Evolutionary conservation across 1,140 invertebrate species (phyloP).

Genomic region (Pogonomyrmex barbatus): DNA sequence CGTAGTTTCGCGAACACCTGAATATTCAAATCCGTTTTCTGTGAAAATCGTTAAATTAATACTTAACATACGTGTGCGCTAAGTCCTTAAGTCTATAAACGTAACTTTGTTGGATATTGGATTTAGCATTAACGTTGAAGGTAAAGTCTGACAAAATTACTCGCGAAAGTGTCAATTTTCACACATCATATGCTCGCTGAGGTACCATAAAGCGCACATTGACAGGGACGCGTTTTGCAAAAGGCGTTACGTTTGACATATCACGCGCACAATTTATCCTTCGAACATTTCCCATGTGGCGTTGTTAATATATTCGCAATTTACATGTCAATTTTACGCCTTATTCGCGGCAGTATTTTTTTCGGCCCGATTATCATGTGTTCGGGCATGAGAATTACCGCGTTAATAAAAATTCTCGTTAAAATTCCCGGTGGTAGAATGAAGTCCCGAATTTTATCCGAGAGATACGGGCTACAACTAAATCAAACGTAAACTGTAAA

Average conservation of each 20-base stretch:
- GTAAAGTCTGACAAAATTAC: slow-evolving; percentile 46
- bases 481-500: slow-evolving; percentile 40
- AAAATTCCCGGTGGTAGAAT: slow-evolving; percentile 37
- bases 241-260: slow-evolving; percentile 3
- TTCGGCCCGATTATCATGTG: slow-evolving; percentile 16
- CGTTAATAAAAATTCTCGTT: slow-evolving; percentile 59
- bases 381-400: slow-evolving; percentile 45
- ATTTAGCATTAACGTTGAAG: slow-evolving; percentile 46
- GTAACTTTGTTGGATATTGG: slow-evolving; percentile 43
- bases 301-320: slow-evolving; percentile 47
- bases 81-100: slow-evolving; percentile 48
- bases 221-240: slow-evolving; percentile 20
- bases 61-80: slow-evolving; percentile 37
- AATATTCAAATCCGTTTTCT: slow-evolving; percentile 21
- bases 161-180: slow-evolving; percentile 53
- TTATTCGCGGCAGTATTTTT: slow-evolving; percentile 40
- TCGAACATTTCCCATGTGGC: slow-evolving; percentile 26
- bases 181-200: not conserved
- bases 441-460: slow-evolving; percentile 8
- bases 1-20: not conserved
- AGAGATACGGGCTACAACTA: not conserved
- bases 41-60: slow-evolving; percentile 46
- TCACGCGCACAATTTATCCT: slow-evolving; percentile 32
- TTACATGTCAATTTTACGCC: slow-evolving; percentile 53
- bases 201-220: slow-evolving; percentile 14